Conservation (phyloP, 2,888 invertebrate genomes). For the Phyto melanocephala region DNA sequence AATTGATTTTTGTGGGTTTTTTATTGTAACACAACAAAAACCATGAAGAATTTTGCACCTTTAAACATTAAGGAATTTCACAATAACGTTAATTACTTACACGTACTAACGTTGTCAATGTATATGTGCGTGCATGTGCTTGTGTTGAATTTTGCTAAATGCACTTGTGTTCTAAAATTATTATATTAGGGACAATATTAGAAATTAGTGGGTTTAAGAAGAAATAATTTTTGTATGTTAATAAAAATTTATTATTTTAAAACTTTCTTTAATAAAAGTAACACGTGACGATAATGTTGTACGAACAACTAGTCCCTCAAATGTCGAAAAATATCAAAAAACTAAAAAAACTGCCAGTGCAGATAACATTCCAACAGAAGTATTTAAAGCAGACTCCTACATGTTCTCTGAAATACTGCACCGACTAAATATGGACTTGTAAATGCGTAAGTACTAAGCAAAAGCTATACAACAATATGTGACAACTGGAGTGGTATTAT, state of each 20-base stretch:
- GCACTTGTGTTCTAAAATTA: neutral
- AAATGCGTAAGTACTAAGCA: too few relatives aligned
- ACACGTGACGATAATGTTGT: too few relatives aligned
- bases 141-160: neutral
- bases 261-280: too few relatives aligned
- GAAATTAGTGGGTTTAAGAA: neutral
- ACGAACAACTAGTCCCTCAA: too few relatives aligned
- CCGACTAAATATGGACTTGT: too few relatives aligned
- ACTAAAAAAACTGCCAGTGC: too few relatives aligned
- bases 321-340: too few relatives aligned
- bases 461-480: too few relatives aligned
- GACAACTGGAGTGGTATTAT: too few relatives aligned
- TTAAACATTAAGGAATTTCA: conserved; percentile 2
- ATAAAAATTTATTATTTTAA: neutral
- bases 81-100: neutral
- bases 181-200: neutral
- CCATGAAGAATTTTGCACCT: neutral
- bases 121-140: neutral
- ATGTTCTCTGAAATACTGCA: too few relatives aligned
- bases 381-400: too few relatives aligned
- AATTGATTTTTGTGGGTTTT: conserved; percentile 59
- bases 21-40: neutral
- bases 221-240: neutral
- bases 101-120: neutral
- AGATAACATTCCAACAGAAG: too few relatives aligned